Evolutionary conservation across 30 jellyfish, hydroid and myxozoan genomes (phyloP).

Genomic region (Chironex yamaguchii): DNA sequence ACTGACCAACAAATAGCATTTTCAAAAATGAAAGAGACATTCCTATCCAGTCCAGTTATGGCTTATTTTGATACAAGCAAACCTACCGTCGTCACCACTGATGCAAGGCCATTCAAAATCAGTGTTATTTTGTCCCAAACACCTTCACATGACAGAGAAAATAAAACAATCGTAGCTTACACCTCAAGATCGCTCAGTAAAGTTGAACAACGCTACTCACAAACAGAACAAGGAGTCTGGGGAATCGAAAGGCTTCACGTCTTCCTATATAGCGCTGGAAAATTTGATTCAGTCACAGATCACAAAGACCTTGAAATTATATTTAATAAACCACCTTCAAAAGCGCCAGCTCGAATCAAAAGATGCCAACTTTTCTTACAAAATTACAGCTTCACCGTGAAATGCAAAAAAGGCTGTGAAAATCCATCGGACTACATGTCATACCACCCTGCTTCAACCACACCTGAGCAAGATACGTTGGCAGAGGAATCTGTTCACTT

Average conservation of each 20-base stretch:
- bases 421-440: constrained; percentile 44
- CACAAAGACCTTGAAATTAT: constrained; percentile 3
- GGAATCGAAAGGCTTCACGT: constrained; percentile 8
- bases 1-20: constrained; percentile 32
- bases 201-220: constrained; percentile 27
- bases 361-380: constrained; percentile 4
- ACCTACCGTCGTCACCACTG: constrained; percentile 24
- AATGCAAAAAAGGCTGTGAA: constrained; percentile 13
- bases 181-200: constrained; percentile 21
- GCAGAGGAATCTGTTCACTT: constrained; percentile 45
- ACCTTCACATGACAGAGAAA: constrained; percentile 38
- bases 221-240: constrained; percentile 2
- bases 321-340: neutral
- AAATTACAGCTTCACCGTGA: constrained; percentile 38
- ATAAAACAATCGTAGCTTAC: constrained; percentile 22
- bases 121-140: constrained; percentile 52
- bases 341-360: constrained; percentile 59
- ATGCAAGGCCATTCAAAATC: constrained; percentile 42
- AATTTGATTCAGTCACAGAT: neutral
- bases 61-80: constrained; percentile 27
- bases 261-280: constrained; percentile 6
- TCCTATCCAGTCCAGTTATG: constrained; percentile 1
- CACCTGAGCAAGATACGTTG: constrained; percentile 2
- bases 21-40: constrained; percentile 1
- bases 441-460: constrained; percentile 5